phyloP scores from a whole-genome alignment of 2,113 vertebrate species.

The Riparia riparia region DNA sequence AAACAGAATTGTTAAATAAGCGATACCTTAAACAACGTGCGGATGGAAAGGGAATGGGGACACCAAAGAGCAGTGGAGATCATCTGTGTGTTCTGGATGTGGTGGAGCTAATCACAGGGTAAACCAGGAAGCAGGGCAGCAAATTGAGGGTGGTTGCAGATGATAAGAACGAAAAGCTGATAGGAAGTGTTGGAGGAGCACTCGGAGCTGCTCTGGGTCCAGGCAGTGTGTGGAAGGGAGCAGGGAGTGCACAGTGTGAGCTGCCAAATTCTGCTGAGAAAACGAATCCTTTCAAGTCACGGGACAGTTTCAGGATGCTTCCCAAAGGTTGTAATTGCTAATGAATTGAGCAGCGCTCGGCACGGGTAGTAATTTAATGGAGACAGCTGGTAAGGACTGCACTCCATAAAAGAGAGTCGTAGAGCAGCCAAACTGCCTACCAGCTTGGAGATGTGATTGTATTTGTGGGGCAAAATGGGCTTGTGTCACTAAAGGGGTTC shows the following conservation, averaged over 20 bases:
- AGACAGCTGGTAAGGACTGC: neutral
- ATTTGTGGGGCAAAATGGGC: neutral
- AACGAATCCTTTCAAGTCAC: neutral
- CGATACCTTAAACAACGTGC: neutral
- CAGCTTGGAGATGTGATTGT: fast-evolving
- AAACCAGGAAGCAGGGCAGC: neutral
- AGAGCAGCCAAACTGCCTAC: neutral
- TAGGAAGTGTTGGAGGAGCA: neutral
- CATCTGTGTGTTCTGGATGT: neutral
- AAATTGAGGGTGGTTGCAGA: neutral
- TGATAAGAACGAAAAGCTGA: neutral
- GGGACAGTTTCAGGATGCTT: neutral
- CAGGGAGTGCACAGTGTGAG: neutral
- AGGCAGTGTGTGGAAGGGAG: fast-evolving
- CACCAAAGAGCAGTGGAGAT: neutral
- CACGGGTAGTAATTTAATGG: neutral
- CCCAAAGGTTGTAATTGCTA: neutral
- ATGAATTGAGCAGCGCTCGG: neutral
- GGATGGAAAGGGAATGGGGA: neutral
- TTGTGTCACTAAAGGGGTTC: neutral
- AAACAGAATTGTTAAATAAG: neutral
- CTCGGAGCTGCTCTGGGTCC: neutral
- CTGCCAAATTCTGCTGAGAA: conserved; percentile 18
- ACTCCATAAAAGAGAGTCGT: neutral
- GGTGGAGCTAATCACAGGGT: neutral